Percentiles rank a stretch among this genome's conserved stretches.
These are phyloP conservation scores for Pocota personata DNA, from an alignment of 2,888 invertebrate species.

Conservation along the genomic window DNA sequence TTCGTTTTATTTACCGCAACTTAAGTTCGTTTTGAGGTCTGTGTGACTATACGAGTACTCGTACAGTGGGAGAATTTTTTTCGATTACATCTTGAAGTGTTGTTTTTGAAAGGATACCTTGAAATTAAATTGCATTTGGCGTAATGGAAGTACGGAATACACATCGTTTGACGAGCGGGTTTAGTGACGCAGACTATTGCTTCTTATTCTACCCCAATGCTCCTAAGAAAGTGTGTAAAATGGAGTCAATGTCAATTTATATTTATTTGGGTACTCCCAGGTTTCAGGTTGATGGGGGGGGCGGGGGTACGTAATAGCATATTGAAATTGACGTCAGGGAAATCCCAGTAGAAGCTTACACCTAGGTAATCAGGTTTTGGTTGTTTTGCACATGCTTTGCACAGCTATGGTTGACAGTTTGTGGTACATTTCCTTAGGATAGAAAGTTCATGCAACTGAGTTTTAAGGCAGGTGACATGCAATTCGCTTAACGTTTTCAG, in stretches of 20 bases:
- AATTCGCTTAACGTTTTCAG: too few species aligned
- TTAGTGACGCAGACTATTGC: conserved; percentile 23
- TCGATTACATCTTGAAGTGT: conserved; percentile 43
- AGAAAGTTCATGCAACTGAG: too few species aligned
- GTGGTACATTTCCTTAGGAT: too few species aligned
- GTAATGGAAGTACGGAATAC: neutral
- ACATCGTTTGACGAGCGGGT: neutral
- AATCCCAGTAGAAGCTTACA: neutral
- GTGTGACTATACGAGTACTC: neutral
- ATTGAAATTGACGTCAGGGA: neutral
- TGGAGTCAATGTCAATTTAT: conserved; percentile 22
- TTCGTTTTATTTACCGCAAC: conserved; percentile 61
- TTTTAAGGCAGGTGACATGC: too few species aligned
- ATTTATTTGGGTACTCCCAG: neutral
- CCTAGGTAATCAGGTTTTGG: neutral
- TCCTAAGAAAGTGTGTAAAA: conserved; percentile 3
- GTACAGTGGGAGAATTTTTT: conserved; percentile 7
- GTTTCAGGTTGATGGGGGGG: neutral
- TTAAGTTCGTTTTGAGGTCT: conserved; percentile 48
- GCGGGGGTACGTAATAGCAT: neutral
- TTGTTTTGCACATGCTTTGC: neutral
- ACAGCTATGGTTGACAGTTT: too few species aligned
- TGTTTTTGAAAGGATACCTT: neutral
- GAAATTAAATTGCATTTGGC: neutral
- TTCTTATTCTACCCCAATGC: conserved; percentile 13